These are phyloP conservation scores for Scaptomyza caliginosa DNA, from an alignment of 2,888 invertebrate species.

Conservation along the genomic window DNA sequence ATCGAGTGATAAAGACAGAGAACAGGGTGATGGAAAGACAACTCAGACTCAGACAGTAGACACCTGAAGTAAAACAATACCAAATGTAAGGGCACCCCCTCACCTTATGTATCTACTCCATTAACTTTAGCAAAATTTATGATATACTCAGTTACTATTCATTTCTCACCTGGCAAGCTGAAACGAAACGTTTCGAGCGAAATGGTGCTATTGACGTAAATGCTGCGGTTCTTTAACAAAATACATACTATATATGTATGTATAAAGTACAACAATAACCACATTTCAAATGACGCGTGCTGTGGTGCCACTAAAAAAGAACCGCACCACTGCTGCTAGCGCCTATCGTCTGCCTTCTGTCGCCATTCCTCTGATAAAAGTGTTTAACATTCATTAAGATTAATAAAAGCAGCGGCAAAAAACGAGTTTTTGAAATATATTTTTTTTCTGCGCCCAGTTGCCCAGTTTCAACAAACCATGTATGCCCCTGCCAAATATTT, in stretches of 20 bases:
- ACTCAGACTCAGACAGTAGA: neutral
- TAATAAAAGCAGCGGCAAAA: conserved; percentile 67
- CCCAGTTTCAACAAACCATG: neutral
- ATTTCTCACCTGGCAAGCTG: conserved; percentile 9
- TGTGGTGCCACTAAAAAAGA: conserved; percentile 19
- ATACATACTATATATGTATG: neutral
- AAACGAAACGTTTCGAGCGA: neutral
- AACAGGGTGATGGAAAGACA: neutral
- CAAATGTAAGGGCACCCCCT: neutral
- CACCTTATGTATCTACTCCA: too few species aligned
- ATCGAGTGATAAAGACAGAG: conserved; percentile 54
- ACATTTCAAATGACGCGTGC: conserved; percentile 73
- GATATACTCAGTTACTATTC: conserved; percentile 24
- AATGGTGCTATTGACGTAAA: conserved; percentile 58
- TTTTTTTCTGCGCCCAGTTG: conserved; percentile 9
- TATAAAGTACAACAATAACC: conserved; percentile 25
- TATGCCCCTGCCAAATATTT: conserved; percentile 12
- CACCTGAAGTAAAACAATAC: conserved; percentile 3
- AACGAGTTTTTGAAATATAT: conserved; percentile 71
- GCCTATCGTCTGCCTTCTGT: conserved; percentile 15
- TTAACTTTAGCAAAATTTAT: conserved; percentile 34
- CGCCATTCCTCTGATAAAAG: conserved; percentile 68
- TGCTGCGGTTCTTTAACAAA: conserved; percentile 55
- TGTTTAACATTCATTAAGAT: conserved; percentile 80
- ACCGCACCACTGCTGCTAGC: neutral